Conservation (phyloP, 2,113 vertebrate species). For the Cervus canadensis region DNA sequence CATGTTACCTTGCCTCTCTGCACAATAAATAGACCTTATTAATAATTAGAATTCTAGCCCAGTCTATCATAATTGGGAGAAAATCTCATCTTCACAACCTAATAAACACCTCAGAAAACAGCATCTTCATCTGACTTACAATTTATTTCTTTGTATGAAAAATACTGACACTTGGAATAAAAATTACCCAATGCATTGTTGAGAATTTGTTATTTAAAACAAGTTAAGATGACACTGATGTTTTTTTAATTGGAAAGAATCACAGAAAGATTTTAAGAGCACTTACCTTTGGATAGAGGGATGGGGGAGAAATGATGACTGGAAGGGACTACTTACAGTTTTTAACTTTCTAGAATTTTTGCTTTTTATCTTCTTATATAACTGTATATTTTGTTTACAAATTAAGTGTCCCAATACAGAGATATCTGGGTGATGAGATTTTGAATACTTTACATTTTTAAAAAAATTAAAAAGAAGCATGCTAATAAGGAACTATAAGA, state of each 20-base stretch:
- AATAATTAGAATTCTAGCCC: not conserved
- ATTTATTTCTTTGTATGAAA: not conserved
- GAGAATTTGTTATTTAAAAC: not conserved
- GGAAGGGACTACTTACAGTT: not conserved
- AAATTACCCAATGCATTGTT: not conserved
- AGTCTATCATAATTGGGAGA: not conserved
- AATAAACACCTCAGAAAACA: slow-evolving; percentile 20
- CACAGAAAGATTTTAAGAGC: not conserved
- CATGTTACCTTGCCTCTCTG: not conserved
- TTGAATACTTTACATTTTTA: not conserved
- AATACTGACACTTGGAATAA: not conserved
- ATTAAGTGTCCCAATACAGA: not conserved
- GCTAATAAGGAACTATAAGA: not conserved
- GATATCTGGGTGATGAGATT: not conserved
- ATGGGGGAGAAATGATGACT: not conserved
- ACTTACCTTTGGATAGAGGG: not conserved
- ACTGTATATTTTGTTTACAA: not conserved
- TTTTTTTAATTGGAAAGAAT: not conserved
- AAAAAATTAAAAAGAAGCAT: not conserved
- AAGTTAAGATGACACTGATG: not conserved
- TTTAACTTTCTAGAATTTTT: not conserved
- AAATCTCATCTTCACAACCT: not conserved
- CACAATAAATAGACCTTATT: not conserved
- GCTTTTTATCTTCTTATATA: not conserved
- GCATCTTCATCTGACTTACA: not conserved